phyloP scores from a whole-genome alignment of 1,140 invertebrate species.

The Cherax quadricarinatus region DNA sequence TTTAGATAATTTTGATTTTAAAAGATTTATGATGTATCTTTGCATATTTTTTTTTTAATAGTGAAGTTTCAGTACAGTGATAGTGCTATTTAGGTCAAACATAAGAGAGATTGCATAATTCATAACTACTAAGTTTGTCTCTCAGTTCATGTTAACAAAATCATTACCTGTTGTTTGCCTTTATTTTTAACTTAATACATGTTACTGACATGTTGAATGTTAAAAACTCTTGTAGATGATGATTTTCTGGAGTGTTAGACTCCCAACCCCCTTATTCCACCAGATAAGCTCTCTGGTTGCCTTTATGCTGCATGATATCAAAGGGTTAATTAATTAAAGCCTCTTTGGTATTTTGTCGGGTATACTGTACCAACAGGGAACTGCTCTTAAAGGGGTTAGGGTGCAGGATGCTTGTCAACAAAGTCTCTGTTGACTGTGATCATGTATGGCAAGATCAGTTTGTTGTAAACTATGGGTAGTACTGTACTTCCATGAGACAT shows the following conservation, averaged over 20 bases:
- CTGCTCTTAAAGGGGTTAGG: not conserved
- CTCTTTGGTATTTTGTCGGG: not conserved
- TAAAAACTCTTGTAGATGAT: slow-evolving; percentile 24
- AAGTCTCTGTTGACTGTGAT: slow-evolving; percentile 2
- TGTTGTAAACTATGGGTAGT: slow-evolving; percentile 7
- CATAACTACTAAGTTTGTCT: not conserved
- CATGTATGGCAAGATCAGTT: slow-evolving; percentile 8
- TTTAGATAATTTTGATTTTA: not conserved
- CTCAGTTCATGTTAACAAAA: not conserved
- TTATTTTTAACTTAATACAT: slow-evolving; percentile 36
- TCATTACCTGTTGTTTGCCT: not conserved
- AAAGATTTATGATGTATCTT: not conserved
- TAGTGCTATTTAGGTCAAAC: not conserved
- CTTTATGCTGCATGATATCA: not conserved
- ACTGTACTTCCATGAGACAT: slow-evolving; percentile 24
- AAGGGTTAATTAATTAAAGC: not conserved
- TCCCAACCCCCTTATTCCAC: not conserved
- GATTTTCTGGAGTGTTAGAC: slow-evolving; percentile 43
- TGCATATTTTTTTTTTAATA: not conserved
- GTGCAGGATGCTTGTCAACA: slow-evolving; percentile 43
- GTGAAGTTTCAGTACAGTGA: not conserved
- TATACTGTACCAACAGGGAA: not conserved
- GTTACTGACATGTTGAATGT: slow-evolving; percentile 27
- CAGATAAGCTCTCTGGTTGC: not conserved
- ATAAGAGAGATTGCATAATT: not conserved